Percentiles rank a stretch among this genome's conserved stretches.
phyloP scores from a whole-genome alignment of 2,888 invertebrate genomes.

The Adineta ricciae region DNA sequence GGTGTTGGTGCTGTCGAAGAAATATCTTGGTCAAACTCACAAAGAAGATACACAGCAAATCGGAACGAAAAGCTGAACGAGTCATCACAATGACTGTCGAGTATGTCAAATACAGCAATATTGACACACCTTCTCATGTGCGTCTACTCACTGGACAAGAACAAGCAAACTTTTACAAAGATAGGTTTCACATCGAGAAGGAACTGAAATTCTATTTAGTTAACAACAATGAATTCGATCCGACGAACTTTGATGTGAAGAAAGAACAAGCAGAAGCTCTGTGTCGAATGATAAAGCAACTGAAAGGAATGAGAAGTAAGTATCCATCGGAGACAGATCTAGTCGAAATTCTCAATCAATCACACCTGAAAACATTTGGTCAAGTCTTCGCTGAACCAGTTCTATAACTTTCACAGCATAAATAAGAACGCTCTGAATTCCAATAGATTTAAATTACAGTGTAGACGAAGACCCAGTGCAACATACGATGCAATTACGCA shows the following conservation, averaged over 20 bases:
- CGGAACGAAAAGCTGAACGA: background rate
- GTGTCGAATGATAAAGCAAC: background rate
- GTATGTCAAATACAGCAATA: background rate
- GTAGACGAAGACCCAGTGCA: too few relatives aligned
- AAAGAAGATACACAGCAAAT: background rate
- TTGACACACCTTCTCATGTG: background rate
- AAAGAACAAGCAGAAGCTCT: background rate
- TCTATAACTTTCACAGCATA: too few relatives aligned
- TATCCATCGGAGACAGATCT: background rate
- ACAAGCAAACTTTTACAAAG: background rate
- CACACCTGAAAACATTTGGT: background rate
- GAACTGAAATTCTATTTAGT: background rate
- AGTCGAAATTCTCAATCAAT: background rate
- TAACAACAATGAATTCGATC: background rate
- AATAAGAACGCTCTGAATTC: too few relatives aligned
- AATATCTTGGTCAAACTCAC: background rate
- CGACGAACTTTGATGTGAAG: background rate
- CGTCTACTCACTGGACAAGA: background rate
- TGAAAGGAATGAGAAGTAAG: background rate
- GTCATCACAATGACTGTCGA: background rate
- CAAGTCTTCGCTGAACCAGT: background rate
- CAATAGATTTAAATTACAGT: too few relatives aligned
- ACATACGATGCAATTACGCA: too few relatives aligned
- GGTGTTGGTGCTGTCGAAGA: background rate
- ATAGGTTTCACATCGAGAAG: background rate